A percentile compares a stretch with the other conserved stretches of the same genome.
Evolutionary conservation across 2,113 vertebrate genomes (phyloP).

Genomic region (Pteropus alecto): DNA sequence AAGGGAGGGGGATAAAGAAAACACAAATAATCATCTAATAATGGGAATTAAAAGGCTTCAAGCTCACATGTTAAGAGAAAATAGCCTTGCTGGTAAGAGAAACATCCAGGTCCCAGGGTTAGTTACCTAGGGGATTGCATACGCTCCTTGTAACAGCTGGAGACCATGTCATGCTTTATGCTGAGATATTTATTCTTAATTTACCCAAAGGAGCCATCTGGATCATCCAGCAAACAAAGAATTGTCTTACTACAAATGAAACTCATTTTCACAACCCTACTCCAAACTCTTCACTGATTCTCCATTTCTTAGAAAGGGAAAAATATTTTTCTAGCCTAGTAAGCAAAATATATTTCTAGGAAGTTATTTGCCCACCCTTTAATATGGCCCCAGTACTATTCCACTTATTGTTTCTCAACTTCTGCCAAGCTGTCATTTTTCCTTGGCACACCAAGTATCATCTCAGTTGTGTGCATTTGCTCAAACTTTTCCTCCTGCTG

Average conservation of each 20-base stretch:
- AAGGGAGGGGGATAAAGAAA: rapidly evolving
- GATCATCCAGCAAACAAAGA: background rate
- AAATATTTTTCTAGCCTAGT: background rate
- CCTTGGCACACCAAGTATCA: background rate
- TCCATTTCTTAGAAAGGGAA: background rate
- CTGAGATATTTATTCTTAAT: background rate
- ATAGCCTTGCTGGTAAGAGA: background rate
- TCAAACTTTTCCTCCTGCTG: background rate
- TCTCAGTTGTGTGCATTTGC: background rate
- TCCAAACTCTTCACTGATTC: background rate
- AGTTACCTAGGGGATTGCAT: background rate
- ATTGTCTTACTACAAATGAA: background rate
- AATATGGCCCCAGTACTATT: background rate
- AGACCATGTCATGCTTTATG: background rate
- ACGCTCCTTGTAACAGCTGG: background rate
- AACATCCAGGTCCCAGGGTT: background rate
- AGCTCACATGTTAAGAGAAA: background rate
- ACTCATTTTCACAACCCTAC: background rate
- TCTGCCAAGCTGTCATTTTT: background rate
- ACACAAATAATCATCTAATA: background rate
- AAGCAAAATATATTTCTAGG: background rate
- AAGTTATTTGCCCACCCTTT: background rate
- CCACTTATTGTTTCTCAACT: background rate
- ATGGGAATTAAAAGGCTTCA: background rate
- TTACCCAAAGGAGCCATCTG: background rate